Evolutionary conservation across 2,113 vertebrate species (phyloP), one percentile per base, ranked within the genome.

Genomic region (Monopterus albus): DNA sequence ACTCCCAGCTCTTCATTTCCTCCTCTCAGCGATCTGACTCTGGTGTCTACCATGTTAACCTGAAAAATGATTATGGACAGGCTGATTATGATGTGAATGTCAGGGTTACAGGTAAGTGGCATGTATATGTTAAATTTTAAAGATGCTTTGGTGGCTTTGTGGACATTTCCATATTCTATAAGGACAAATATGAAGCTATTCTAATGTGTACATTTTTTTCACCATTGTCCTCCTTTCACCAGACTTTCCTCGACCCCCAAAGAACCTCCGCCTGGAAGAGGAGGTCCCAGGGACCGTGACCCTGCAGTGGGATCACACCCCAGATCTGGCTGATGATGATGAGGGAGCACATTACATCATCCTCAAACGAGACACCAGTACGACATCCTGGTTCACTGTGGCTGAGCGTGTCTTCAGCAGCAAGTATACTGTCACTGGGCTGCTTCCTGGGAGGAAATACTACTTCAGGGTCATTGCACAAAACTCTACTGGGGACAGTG

Each of bases 231-330:
- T 23, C n/a, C 7, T 13, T 40, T 13, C 9, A 14, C 67, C 69
- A 92, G 87, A 92, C 77, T 92, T 93, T 33, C 86, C 77, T 0
- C 83, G 72, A 11, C 86, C 73, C 1, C 81, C 71, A 1, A 84
- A 70, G 42, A 90, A 92, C 86, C 83, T 94, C 35, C 26, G 64
- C 35, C 51, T 92, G 33, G 53, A 80, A 26, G 90, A 94, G 75
- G 90, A 93, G 79, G 89, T 91, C 25, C 80, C 84, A 1, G 82
- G 88, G 50, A 92, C 78, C 0, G 50, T 91, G 71, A 90, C 89
- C 17, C 83, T 94, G 56, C 91, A 82, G 59, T 92, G 92, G 90
- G 88, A 92, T 43, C 90, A 86, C 63, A 91, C 82, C 39, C 86
- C 86, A 0, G 87, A 91, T n/a, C 55, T 88, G 59, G 73, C 89